Evolutionary conservation across 2,888 invertebrate genomes (phyloP), one percentile per base, ranked within the genome.

Genomic region (Monochamus alternatus): DNA sequence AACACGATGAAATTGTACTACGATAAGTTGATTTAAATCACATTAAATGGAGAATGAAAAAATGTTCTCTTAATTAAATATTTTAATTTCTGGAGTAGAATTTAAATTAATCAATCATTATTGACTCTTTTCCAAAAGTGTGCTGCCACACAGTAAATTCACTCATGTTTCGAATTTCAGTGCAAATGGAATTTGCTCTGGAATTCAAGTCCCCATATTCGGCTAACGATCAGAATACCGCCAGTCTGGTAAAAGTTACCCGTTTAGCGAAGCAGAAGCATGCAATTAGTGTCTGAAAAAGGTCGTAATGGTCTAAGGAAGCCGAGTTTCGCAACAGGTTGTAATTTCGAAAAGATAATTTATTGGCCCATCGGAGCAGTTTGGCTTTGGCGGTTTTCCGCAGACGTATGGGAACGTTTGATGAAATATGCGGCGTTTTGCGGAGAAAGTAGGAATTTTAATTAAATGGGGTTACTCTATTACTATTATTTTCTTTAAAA

Each of bases 181-280:
- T 30, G 22, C 44, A 10, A 9, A 2, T 47, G 64, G 47, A 47
- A 64, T 64, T 9, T 31, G 64, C 31, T 22, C 47, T 64, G 31
- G 64, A 64, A 64, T 64, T 47, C 9, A 47, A 22, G 22, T 4
- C 44, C 14, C 64, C 64, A 3, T 51, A 7, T 47, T 22, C 8
- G 47, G 47, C 30, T 64, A 64, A 64, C 30, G 47, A n/a, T 63
- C 43, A 22, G 43, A 60, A 63, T 63, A 43, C 9, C 63, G n/a
- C 32, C 38, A 44, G 63, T 63, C 22, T 12, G 64, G 31, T 62
- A 62, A 62, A 22, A 32, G 62, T 62, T 14, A 38, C n/a, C 38
- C 38, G 12, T 64, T 64, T 47, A 10, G 14, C 22, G 44, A 22
- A 3, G 64, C 22, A 47, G 22, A 47, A 10, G 22, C 55, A 55